phyloP scores from a whole-genome alignment of 2,888 invertebrate species.

The Elgonia sp. region DNA sequence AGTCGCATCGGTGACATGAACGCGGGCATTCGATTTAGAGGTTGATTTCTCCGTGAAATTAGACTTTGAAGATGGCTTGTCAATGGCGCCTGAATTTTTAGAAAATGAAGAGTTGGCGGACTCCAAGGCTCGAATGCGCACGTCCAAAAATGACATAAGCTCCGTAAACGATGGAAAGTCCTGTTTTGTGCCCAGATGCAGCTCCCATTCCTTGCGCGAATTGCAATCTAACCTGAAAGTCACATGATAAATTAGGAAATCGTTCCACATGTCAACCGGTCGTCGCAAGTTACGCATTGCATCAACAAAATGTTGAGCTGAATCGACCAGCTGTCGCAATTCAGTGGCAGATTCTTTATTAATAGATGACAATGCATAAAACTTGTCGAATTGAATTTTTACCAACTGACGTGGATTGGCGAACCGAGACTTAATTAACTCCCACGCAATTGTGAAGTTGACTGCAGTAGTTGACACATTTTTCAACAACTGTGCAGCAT shows the following conservation, averaged over 20 bases:
- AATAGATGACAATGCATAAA: not conserved
- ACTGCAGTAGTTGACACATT: conserved; percentile 19
- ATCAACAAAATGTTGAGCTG: conserved; percentile 4
- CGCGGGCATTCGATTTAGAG: conserved; percentile 20
- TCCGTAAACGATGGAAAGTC: conserved; percentile 25
- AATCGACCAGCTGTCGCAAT: conserved; percentile 27
- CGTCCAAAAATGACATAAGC: not conserved
- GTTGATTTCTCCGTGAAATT: not conserved
- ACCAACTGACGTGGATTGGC: not conserved
- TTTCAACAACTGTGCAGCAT: conserved; percentile 19
- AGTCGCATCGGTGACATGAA: conserved; percentile 11
- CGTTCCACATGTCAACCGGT: conserved; percentile 15
- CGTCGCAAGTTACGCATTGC: conserved; percentile 1
- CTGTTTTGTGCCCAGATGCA: conserved; percentile 1
- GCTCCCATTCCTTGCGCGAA: conserved; percentile 24
- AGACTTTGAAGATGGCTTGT: too few species aligned
- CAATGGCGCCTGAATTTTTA: too few species aligned
- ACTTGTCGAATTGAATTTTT: conserved; percentile 1
- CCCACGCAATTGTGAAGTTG: not conserved
- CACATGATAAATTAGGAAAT: conserved; percentile 21
- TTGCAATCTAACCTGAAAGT: conserved; percentile 15
- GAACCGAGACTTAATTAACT: not conserved
- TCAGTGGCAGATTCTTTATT: not conserved
- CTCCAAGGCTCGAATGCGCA: conserved; percentile 35
- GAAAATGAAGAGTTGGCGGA: not conserved